Conservation (phyloP, 2,797 vertebrate species). For the Neostethus bicornis region DNA sequence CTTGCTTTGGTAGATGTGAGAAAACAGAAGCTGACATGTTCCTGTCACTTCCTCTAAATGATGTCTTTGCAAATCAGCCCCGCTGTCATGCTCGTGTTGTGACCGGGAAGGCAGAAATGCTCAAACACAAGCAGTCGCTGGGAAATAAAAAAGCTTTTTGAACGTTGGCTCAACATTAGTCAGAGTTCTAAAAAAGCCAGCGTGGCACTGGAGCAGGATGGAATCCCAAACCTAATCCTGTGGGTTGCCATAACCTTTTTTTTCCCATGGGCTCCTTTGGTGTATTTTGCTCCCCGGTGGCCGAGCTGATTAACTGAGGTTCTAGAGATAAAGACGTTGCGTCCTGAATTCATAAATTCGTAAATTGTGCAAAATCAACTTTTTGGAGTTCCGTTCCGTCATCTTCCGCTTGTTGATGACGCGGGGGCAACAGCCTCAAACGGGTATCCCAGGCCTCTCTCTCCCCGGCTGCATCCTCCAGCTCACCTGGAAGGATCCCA, state of each 20-base stretch:
- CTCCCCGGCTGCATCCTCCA: no score
- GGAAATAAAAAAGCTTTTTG: constrained; percentile 69
- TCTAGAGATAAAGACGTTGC: constrained; percentile 54
- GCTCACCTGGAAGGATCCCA: no score
- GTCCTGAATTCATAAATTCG: constrained; percentile 61
- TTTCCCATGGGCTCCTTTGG: constrained; percentile 13
- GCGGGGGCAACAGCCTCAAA: no score
- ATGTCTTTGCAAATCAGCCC: constrained; percentile 67
- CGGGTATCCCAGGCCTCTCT: no score
- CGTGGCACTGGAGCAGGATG: constrained; percentile 46
- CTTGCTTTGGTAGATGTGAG: constrained; percentile 49
- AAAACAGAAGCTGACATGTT: constrained; percentile 47
- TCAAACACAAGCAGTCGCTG: constrained; percentile 47
- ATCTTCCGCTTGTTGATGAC: no score
- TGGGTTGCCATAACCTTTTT: constrained; percentile 48
- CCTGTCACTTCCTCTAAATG: constrained; percentile 58
- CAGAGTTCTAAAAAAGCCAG: constrained; percentile 68
- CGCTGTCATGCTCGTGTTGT: constrained; percentile 50
- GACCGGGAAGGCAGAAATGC: constrained; percentile 51
- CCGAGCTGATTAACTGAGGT: constrained; percentile 63
- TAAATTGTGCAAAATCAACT: no score
- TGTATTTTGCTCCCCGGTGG: constrained; percentile 51
- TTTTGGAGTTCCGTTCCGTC: no score
- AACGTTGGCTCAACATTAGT: constrained; percentile 70
- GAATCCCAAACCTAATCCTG: constrained; percentile 60